phyloP scores from a whole-genome alignment of 2,797 vertebrate genomes.

The Sebastes minor region DNA sequence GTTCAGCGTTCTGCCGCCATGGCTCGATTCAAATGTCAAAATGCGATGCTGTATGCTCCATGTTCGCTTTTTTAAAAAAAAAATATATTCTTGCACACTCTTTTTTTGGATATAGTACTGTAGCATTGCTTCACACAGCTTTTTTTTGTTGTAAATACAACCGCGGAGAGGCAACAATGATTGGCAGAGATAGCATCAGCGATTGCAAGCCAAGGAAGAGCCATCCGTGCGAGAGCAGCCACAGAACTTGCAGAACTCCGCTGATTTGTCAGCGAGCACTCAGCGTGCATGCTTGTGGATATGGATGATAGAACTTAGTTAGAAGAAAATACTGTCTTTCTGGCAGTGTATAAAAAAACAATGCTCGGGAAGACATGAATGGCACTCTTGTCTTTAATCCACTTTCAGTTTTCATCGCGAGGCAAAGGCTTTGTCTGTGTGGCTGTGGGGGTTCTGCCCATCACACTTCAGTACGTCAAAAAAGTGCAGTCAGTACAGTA shows the following conservation, averaged over 20 bases:
- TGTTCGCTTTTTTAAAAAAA: not conserved
- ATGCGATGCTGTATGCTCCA: not conserved
- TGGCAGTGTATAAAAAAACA: not conserved
- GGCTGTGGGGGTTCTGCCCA: slow-evolving; percentile 20
- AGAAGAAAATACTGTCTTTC: slow-evolving; percentile 25
- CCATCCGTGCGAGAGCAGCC: slow-evolving; percentile 40
- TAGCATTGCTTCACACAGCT: slow-evolving; percentile 6
- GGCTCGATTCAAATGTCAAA: slow-evolving; percentile 41
- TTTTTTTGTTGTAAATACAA: slow-evolving; percentile 25
- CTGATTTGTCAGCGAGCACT: slow-evolving; percentile 40
- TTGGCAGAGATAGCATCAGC: slow-evolving; percentile 52
- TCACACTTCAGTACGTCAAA: slow-evolving; percentile 10
- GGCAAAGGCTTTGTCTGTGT: slow-evolving; percentile 14
- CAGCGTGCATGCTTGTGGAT: slow-evolving; percentile 32
- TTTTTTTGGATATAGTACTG: not conserved
- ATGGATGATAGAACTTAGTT: slow-evolving; percentile 33
- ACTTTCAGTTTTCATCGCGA: slow-evolving; percentile 31
- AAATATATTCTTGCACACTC: not conserved
- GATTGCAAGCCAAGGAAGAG: slow-evolving; percentile 39
- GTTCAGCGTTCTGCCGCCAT: not conserved
- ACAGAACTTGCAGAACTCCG: slow-evolving; percentile 28
- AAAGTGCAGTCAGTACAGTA: slow-evolving; percentile 8
- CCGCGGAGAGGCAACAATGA: slow-evolving; percentile 30
- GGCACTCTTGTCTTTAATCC: slow-evolving; percentile 44
- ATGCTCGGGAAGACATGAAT: slow-evolving; percentile 40